phyloP scores from a whole-genome alignment of 2,797 vertebrate genomes.

The Hybognathus amarus region DNA sequence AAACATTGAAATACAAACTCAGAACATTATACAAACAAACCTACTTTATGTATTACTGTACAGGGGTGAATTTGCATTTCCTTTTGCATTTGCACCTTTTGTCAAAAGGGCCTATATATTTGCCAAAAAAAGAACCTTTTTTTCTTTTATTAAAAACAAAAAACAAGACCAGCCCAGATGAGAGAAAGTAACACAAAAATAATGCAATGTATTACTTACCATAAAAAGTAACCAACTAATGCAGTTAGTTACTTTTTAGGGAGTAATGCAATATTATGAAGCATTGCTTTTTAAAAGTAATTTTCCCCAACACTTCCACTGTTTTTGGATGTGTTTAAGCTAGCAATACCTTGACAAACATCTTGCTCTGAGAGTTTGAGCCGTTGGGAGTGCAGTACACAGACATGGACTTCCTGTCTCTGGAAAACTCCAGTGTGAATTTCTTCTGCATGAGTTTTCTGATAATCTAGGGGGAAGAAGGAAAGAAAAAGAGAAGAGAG shows the following conservation, averaged over 20 bases:
- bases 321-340: background rate
- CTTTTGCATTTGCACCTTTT: background rate
- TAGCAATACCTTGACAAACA: conserved; percentile 90
- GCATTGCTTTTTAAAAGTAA: background rate
- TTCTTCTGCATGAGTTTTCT: conserved; percentile 94
- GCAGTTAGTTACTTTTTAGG: background rate
- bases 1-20: too few relatives aligned
- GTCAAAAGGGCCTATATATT: background rate
- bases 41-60: background rate
- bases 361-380: conserved; percentile 82
- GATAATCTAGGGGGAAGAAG: conserved; percentile 81
- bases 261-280: background rate
- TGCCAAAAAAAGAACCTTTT: background rate
- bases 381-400: conserved; percentile 90
- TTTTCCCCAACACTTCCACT: background rate
- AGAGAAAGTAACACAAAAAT: background rate
- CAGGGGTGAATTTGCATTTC: background rate
- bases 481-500: background rate
- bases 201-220: background rate
- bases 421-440: conserved; percentile 96
- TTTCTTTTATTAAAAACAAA: background rate
- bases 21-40: too few relatives aligned
- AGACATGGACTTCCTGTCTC: conserved; percentile 98
- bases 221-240: background rate
- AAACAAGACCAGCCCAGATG: background rate